Conservation (phyloP, 2,113 vertebrate genomes). For the Hippocampus zosterae region DNA sequence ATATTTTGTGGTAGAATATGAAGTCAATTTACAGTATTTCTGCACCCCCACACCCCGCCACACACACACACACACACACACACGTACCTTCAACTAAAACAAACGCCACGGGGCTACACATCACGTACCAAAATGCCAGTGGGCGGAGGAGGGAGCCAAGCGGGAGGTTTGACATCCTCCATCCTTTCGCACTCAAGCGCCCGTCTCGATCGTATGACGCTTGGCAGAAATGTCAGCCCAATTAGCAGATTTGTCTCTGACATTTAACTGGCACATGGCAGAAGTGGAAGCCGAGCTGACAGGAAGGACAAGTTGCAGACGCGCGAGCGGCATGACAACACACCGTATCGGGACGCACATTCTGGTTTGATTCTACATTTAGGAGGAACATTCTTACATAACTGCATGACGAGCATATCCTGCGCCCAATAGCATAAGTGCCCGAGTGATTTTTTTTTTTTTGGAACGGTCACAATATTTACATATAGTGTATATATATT, state of each 20-base stretch:
- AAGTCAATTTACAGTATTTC: slow-evolving; percentile 68
- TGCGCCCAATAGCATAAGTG: too few relatives aligned
- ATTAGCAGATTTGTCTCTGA: slow-evolving; percentile 70
- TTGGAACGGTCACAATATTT: too few relatives aligned
- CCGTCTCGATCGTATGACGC: slow-evolving; percentile 45
- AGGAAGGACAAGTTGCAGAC: slow-evolving; percentile 11
- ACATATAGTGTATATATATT: too few relatives aligned
- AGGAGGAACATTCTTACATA: neutral
- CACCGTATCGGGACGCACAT: neutral
- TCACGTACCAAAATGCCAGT: slow-evolving; percentile 43
- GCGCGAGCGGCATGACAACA: neutral
- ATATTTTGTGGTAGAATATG: slow-evolving; percentile 68
- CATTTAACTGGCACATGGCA: slow-evolving; percentile 61
- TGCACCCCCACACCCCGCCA: slow-evolving; percentile 20
- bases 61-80: slow-evolving; percentile 14
- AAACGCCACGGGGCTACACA: neutral
- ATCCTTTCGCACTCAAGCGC: slow-evolving; percentile 32
- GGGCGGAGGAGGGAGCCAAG: slow-evolving; percentile 1
- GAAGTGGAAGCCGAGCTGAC: slow-evolving; percentile 33
- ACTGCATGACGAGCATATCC: too few relatives aligned
- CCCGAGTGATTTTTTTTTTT: too few relatives aligned
- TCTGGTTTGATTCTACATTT: neutral
- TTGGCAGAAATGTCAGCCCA: slow-evolving; percentile 69
- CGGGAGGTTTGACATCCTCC: slow-evolving; percentile 50
- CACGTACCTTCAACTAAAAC: neutral